These are phyloP conservation scores for Rhysida immarginata DNA, from an alignment of 1,140 invertebrate species.

Conservation along the genomic window DNA sequence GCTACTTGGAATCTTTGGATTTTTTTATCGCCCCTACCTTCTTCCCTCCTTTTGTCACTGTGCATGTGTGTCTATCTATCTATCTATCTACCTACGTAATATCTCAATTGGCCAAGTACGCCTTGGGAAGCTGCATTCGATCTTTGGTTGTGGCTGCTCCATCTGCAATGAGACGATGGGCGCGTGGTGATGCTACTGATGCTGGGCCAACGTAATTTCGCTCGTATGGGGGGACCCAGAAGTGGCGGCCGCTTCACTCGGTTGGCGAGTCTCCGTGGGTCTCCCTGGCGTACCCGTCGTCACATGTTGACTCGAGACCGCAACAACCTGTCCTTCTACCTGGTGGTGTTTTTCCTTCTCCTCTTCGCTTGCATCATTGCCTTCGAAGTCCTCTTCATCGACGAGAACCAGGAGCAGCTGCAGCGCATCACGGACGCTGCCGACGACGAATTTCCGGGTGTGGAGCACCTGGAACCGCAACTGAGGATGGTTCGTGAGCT, in stretches of 20 bases:
- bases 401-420: slow-evolving; percentile 24
- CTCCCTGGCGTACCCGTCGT: neutral
- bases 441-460: slow-evolving; percentile 15
- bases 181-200: too few relatives aligned
- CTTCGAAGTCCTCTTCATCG: slow-evolving; percentile 61
- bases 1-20: too few relatives aligned
- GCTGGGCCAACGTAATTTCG: too few relatives aligned
- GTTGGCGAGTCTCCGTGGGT: neutral
- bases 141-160: too few relatives aligned
- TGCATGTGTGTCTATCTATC: too few relatives aligned
- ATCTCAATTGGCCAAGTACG: too few relatives aligned
- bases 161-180: too few relatives aligned
- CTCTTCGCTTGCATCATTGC: slow-evolving; percentile 69
- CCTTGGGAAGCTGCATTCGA: too few relatives aligned
- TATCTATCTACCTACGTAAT: too few relatives aligned
- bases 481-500: slow-evolving; percentile 41
- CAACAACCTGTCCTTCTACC: slow-evolving; percentile 69
- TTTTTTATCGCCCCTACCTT: too few relatives aligned
- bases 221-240: too few relatives aligned
- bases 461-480: slow-evolving; percentile 26
- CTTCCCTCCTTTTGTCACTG: too few relatives aligned
- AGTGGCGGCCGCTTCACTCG: neutral
- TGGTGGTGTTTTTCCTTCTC: slow-evolving; percentile 76
- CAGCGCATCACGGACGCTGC: slow-evolving; percentile 9
- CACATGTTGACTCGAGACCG: slow-evolving; percentile 37